Conservation (phyloP, 2,888 invertebrate genomes). For the Pachydiplax longipennis region DNA sequence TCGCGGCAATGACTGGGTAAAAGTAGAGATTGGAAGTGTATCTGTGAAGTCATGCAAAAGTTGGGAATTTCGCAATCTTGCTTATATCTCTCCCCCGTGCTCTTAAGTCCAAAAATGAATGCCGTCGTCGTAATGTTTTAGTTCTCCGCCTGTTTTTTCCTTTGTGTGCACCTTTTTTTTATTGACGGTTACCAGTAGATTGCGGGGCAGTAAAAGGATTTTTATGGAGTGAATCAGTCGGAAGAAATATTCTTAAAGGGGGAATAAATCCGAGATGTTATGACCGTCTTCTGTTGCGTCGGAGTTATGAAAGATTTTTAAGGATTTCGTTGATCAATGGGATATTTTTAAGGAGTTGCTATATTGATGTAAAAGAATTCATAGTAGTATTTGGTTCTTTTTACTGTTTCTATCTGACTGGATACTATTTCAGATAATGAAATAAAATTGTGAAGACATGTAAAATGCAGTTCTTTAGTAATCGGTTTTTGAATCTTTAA, state of each 20-base stretch:
- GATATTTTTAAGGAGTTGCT: too few relatives aligned
- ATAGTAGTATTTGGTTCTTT: too few relatives aligned
- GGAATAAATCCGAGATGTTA: background rate
- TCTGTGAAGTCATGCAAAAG: slow-evolving; percentile 35
- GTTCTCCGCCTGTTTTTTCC: background rate
- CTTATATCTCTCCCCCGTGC: background rate
- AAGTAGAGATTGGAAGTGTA: background rate
- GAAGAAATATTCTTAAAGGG: background rate
- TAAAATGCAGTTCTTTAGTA: too few relatives aligned
- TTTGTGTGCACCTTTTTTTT: background rate
- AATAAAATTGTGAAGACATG: too few relatives aligned
- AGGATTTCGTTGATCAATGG: too few relatives aligned
- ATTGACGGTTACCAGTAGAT: background rate
- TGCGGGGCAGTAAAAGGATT: background rate
- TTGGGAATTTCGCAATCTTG: background rate
- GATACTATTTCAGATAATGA: too few relatives aligned
- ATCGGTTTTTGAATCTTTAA: too few relatives aligned
- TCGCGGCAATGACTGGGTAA: background rate
- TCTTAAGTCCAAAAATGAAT: background rate
- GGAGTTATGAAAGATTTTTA: too few relatives aligned
- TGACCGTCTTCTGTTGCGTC: background rate
- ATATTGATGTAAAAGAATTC: too few relatives aligned
- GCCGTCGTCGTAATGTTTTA: background rate
- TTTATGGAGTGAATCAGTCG: slow-evolving; percentile 4
- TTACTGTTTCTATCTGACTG: too few relatives aligned